Conservation (phyloP, 2,888 invertebrate genomes). For the Apodemia hepburni region DNA sequence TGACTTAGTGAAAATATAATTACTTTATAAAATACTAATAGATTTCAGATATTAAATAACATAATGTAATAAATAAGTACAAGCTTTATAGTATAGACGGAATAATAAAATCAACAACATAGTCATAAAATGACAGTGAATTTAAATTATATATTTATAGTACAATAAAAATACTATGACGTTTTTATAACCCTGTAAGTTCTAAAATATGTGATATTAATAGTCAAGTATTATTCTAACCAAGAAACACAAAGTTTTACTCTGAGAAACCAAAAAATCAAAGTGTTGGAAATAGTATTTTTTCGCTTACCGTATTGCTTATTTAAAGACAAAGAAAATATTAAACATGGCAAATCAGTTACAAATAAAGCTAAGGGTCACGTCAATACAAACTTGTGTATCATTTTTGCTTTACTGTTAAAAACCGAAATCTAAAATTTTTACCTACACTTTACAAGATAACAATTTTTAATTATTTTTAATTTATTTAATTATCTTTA, state of each 20-base stretch:
- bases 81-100: slow-evolving; percentile 2
- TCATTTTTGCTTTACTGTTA: no score
- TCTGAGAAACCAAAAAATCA: slow-evolving; percentile 9
- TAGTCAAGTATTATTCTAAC: slow-evolving; percentile 47
- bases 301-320: no score
- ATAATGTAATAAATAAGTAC: slow-evolving; percentile 8
- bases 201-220: slow-evolving; percentile 63
- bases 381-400: no score
- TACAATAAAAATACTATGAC: slow-evolving; percentile 40
- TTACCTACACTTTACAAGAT: no score
- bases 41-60: neutral
- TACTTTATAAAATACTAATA: neutral
- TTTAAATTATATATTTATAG: slow-evolving; percentile 26
- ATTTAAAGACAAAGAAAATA: no score
- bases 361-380: no score
- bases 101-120: slow-evolving; percentile 38
- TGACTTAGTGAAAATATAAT: neutral
- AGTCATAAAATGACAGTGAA: slow-evolving; percentile 57
- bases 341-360: no score
- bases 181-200: slow-evolving; percentile 68
- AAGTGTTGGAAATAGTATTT: no score
- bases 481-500: no score
- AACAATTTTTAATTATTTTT: no score
- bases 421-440: no score
- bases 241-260: slow-evolving; percentile 37